A percentile compares a stretch with the other conserved stretches of the same genome.
These are phyloP conservation scores for Bedellia somnulentella DNA, from an alignment of 2,888 invertebrate genomes.

Conservation along the genomic window DNA sequence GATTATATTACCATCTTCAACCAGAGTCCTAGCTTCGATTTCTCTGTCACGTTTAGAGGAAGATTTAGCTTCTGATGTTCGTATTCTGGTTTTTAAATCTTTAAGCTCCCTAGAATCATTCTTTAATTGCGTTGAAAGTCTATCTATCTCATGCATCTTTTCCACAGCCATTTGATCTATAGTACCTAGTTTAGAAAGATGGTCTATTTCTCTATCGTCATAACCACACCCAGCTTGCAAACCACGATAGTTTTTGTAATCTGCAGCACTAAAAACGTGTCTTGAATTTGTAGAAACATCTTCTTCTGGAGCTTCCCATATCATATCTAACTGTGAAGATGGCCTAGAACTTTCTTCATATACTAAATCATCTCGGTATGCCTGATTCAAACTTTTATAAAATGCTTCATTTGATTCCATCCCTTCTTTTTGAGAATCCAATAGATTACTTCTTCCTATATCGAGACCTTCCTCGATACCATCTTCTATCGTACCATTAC, in stretches of 20 bases:
- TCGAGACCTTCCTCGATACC: slow-evolving; percentile 69
- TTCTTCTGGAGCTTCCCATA: slow-evolving; percentile 84
- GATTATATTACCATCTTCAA: slow-evolving; percentile 67
- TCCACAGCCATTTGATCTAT: slow-evolving; percentile 78
- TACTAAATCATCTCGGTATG: slow-evolving; percentile 79
- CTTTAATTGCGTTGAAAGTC: slow-evolving; percentile 73
- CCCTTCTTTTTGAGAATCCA: slow-evolving; percentile 43
- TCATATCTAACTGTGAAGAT: slow-evolving; percentile 78
- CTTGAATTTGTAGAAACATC: slow-evolving; percentile 55
- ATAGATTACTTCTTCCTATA: slow-evolving; percentile 41
- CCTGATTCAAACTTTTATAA: slow-evolving; percentile 84
- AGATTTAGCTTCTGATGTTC: slow-evolving; percentile 64
- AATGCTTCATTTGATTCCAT: slow-evolving; percentile 85
- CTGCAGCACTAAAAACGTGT: slow-evolving; percentile 73
- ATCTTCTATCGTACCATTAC: slow-evolving; percentile 67
- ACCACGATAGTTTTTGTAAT: slow-evolving; percentile 78
- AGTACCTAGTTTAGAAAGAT: slow-evolving; percentile 72
- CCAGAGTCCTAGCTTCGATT: slow-evolving; percentile 60
- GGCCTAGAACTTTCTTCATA: slow-evolving; percentile 66
- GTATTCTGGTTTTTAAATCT: slow-evolving; percentile 70
- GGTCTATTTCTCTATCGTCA: slow-evolving; percentile 76
- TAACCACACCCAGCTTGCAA: slow-evolving; percentile 68
- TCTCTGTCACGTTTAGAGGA: slow-evolving; percentile 50
- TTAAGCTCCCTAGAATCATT: slow-evolving; percentile 78
- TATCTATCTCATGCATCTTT: slow-evolving; percentile 77